These are phyloP conservation scores for Trachythela sp. DNA, from an alignment of 64 coral and sea anemone species.

Conservation along the genomic window DNA sequence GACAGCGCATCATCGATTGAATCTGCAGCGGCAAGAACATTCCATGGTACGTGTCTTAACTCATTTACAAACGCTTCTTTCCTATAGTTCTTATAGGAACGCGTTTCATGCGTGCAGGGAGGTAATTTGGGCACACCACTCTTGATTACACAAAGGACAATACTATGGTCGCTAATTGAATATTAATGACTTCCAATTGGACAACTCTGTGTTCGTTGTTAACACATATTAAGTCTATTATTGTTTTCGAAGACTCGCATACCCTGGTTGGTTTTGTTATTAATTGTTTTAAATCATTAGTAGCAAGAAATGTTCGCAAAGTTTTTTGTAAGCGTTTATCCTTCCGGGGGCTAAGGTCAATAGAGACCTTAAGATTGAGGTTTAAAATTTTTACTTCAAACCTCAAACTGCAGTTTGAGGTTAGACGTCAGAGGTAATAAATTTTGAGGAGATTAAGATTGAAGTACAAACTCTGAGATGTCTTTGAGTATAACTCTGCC, in stretches of 20 bases:
- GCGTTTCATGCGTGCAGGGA: not conserved
- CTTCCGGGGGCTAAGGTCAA: conserved; percentile 21
- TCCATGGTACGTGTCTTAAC: conserved; percentile 44
- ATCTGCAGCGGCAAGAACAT: conserved; percentile 16
- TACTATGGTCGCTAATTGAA: conserved; percentile 44
- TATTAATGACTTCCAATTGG: conserved; percentile 44
- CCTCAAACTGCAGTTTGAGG: too few species aligned
- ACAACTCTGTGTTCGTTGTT: conserved; percentile 46
- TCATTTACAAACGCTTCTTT: conserved; percentile 27
- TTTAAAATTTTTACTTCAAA: too few species aligned
- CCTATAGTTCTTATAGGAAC: conserved; percentile 42
- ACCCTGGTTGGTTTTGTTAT: conserved; percentile 40
- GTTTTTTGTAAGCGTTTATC: not conserved
- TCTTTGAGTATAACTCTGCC: too few species aligned
- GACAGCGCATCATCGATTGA: conserved; percentile 35
- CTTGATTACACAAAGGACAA: conserved; percentile 52
- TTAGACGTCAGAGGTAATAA: too few species aligned
- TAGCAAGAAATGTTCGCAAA: not conserved
- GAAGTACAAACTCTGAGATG: too few species aligned
- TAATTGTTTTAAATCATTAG: conserved; percentile 33
- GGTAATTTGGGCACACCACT: conserved; percentile 28
- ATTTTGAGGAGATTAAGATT: too few species aligned
- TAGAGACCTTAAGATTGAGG: conserved; percentile 19
- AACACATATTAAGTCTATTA: conserved; percentile 53
- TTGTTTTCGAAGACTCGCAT: conserved; percentile 23